These are phyloP conservation scores for Aspidapion aeneum DNA, from an alignment of 2,888 invertebrate genomes.

Conservation along the genomic window DNA sequence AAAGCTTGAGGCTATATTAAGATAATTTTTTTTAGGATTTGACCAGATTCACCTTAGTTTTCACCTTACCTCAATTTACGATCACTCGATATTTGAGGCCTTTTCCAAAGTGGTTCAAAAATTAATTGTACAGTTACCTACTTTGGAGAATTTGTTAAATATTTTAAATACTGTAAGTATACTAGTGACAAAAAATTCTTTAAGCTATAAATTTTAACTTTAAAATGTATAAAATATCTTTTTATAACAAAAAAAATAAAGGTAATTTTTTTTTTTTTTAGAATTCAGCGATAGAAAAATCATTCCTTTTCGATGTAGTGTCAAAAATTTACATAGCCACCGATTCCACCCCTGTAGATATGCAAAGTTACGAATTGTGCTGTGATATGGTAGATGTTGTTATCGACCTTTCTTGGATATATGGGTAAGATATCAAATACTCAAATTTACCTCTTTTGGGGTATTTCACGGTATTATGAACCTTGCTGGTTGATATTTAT, in stretches of 20 bases:
- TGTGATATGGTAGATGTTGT: conserved; percentile 99
- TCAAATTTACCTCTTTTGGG: too few relatives aligned
- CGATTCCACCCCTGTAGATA: conserved; percentile 97
- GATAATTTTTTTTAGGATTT: conserved; percentile 47
- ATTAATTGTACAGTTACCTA: conserved; percentile 94
- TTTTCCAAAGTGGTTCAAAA: conserved; percentile 99
- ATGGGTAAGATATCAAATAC: conserved; percentile 78
- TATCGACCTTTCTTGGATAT: conserved; percentile 97
- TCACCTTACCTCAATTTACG: conserved; percentile 98
- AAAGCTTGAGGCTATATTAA: too few relatives aligned
- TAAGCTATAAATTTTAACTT: not conserved
- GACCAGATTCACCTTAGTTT: conserved; percentile 91
- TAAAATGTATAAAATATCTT: not conserved
- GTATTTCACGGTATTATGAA: too few relatives aligned
- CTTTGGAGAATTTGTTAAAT: conserved; percentile 94
- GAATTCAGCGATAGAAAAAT: conserved; percentile 99
- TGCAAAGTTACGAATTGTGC: conserved; percentile 99
- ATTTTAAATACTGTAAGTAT: conserved; percentile 91
- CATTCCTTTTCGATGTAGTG: conserved; percentile 99
- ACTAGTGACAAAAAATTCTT: not conserved
- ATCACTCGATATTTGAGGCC: conserved; percentile 99
- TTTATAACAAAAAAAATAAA: not conserved
- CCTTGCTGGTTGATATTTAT: not conserved
- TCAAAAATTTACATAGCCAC: conserved; percentile 99
- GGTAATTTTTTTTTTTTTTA: conserved; percentile 49